A percentile compares a stretch with the other conserved stretches of the same genome.
These are phyloP conservation scores for Allobates femoralis DNA, from an alignment of 2,797 vertebrate genomes.

Conservation along the genomic window DNA sequence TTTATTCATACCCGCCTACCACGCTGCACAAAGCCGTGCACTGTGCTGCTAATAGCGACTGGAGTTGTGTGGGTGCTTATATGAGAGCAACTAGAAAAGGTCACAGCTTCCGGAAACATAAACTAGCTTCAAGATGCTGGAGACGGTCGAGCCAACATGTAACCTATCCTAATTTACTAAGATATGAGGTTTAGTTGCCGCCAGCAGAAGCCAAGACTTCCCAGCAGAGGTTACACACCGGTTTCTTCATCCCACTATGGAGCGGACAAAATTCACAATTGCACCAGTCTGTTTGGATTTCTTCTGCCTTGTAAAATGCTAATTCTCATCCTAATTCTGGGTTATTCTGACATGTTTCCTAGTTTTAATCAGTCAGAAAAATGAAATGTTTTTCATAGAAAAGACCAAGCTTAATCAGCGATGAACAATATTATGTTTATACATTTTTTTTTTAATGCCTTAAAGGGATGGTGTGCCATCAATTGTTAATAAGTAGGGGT, in stretches of 20 bases:
- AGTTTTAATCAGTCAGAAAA: too few species aligned
- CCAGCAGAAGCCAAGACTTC: slow-evolving; percentile 17
- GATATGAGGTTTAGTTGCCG: slow-evolving; percentile 14
- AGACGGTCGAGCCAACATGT: slow-evolving; percentile 28
- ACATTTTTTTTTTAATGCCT: too few species aligned
- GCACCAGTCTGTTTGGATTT: not conserved
- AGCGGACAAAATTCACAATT: not conserved
- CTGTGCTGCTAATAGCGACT: not conserved
- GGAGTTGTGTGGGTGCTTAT: slow-evolving; percentile 16
- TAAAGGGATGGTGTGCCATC: too few species aligned
- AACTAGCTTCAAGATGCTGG: not conserved
- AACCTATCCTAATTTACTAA: slow-evolving; percentile 33
- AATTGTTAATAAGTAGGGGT: too few species aligned
- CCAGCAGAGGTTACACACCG: not conserved
- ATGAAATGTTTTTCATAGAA: too few species aligned
- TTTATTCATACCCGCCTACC: not conserved
- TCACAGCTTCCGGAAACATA: not conserved
- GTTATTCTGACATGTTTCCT: not conserved
- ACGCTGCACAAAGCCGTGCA: not conserved
- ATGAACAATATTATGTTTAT: too few species aligned
- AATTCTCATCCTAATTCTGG: not conserved
- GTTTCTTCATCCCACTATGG: slow-evolving; percentile 15
- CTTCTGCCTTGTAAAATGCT: not conserved
- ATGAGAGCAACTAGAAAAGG: slow-evolving; percentile 3
- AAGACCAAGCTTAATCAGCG: too few species aligned